Evolutionary conservation across 1,140 invertebrate species (phyloP), one percentile per base, ranked within the genome.

Genomic region (Nylanderia fulva): DNA sequence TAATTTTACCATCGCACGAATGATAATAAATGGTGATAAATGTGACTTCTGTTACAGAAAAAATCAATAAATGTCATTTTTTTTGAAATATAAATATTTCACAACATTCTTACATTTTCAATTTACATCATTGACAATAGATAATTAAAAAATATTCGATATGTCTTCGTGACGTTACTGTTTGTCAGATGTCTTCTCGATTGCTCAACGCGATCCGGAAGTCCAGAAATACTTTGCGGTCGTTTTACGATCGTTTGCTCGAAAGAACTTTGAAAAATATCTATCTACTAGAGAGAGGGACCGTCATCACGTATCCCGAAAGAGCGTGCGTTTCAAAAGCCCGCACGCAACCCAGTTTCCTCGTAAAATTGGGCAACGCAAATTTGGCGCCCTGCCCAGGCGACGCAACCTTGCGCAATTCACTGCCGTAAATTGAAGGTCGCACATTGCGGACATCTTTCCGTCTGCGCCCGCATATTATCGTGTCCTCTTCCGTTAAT

Each of bases 301-400:
- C 29, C 29, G 29, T 33, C n/a, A 33, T 33, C 29, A n/a, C n/a
- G n/a, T n/a, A n/a, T 33, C 29, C 29, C 29, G 29, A 33, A 3
- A 33, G 27, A 36, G 15, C 2, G 63, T 48, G 63, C 21, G 61
- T 58, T 64, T 45, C 33, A 11, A 29, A 36, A 48, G 33, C 36
- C 52, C 69, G 8, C 77, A 54, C 18, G 52, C 56, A 66, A 71
- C 54, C 56, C 54, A 61, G 18, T 74, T 42, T 58, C 56, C 74
- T 85, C 87, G 86, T 85, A 80, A 85, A 88, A 85, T 88, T 87
- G 83, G 86, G 69, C 86, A 88, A 88, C 64, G 60, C 71, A 88
- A 85, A 80, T 88, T 64, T 88, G 87, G 86, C 87, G 54, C 45
- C 24, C 33, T 15, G 27, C 61, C 42, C 76, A 21, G 45, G 69